Evolutionary conservation across 2,888 invertebrate genomes (phyloP), one percentile per base, ranked within the genome.

Genomic region (Zele albiditarsus): DNA sequence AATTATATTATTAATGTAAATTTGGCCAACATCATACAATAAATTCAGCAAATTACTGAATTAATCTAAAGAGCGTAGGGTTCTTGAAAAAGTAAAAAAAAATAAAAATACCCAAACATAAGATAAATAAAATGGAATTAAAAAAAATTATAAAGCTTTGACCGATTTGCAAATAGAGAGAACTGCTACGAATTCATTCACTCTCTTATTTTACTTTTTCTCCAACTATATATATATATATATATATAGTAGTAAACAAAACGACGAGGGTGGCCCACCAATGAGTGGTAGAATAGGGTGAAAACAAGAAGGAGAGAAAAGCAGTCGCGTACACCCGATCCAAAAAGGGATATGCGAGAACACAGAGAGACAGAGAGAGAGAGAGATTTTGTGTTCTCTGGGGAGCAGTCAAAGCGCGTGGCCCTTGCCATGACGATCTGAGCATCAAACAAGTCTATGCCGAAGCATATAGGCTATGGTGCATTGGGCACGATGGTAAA

Each of bases 361-460:
- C 84, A 88, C 27, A 58, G 87, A 86, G 87, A 87, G 84, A 87
- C n/a, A 46, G 46, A 46, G 46, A 46, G 33, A 5, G 42, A 42
- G 42, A 12, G 53, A 53, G n/a, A n/a, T 53, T 53, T 86, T 86
- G 85, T 85, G 85, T 86, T 88, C 89, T 88, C 88, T 84, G 79
- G 89, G 88, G 88, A 89, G 86, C 87, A 89, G 88, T 89, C 88
- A 88, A 89, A 89, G 88, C 86, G 83, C 80, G 83, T 83, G 85
- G 84, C 85, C 84, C 86, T 87, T 84, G 83, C 84, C 84, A 84
- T 84, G 86, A 86, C 82, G 86, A 86, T 86, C 85, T 83, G 84
- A 84, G 85, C 86, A 87, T 87, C 88, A 87, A 88, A 87, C 86
- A 83, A 81, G 81, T 82, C 80, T 83, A 84, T 83, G 82, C 83